A percentile compares a stretch with the other conserved stretches of the same genome.
phyloP scores from a whole-genome alignment of 1,140 invertebrate genomes.

The Limonius californicus region DNA sequence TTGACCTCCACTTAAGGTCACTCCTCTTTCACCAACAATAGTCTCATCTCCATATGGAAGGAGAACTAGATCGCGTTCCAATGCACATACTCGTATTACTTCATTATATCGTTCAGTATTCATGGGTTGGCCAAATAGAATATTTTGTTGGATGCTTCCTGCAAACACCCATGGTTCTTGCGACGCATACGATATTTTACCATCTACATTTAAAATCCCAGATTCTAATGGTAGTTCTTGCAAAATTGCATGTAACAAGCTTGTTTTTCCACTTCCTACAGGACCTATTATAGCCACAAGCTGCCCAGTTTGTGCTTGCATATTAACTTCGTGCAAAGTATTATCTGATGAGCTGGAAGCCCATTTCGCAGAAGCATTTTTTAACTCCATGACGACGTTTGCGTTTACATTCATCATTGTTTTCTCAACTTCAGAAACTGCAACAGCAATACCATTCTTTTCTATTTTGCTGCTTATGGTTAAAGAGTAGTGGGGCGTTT shows the following conservation, averaged over 20 bases:
- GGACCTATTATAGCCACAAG: conserved; percentile 74
- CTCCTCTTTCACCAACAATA: conserved; percentile 80
- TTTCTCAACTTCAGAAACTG: neutral
- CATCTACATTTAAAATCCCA: conserved; percentile 60
- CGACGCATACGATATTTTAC: conserved; percentile 78
- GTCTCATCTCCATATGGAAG: conserved; percentile 77
- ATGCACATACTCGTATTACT: conserved; percentile 68
- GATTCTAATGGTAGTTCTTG: conserved; percentile 65
- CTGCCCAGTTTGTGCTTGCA: conserved; percentile 59
- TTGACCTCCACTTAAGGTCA: conserved; percentile 86
- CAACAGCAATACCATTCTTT: no score
- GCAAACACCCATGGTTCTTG: conserved; percentile 88
- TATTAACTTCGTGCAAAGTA: conserved; percentile 58
- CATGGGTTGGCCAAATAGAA: conserved; percentile 77
- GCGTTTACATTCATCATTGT: neutral
- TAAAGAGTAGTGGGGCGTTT: no score
- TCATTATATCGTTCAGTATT: conserved; percentile 69
- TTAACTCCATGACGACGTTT: conserved; percentile 35
- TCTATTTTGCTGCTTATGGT: no score
- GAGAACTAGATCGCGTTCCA: conserved; percentile 70
- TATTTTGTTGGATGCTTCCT: conserved; percentile 77
- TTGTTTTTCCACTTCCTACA: conserved; percentile 78
- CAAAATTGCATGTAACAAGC: conserved; percentile 75
- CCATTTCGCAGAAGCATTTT: conserved; percentile 60
- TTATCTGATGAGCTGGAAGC: conserved; percentile 49